Percentiles rank a stretch among this genome's conserved stretches.
Evolutionary conservation across 2,113 vertebrate genomes (phyloP).

Genomic region (Anser brachyrhynchus): DNA sequence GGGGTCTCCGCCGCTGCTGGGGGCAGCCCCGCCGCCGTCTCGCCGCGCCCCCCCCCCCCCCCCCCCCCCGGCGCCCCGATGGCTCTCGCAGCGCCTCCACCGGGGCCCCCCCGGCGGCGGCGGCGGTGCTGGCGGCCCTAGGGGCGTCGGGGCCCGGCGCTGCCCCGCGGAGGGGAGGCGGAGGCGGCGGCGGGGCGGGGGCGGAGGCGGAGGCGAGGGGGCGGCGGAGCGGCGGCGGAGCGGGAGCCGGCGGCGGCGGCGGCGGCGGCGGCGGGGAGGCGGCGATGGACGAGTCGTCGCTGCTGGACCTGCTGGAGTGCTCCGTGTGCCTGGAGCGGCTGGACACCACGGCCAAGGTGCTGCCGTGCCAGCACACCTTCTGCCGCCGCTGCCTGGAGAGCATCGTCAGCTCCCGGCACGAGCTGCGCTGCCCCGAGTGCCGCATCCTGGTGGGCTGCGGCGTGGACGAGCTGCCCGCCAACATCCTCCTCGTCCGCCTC

Average conservation of each 20-base stretch:
- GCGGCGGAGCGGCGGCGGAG: background rate
- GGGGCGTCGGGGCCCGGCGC: background rate
- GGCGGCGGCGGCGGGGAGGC: background rate
- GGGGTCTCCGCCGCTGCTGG: too few relatives aligned
- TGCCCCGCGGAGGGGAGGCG: slow-evolving; percentile 19
- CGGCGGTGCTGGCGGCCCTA: background rate
- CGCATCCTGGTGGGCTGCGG: slow-evolving; percentile 94
- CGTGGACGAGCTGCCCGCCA: slow-evolving; percentile 93
- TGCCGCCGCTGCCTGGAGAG: slow-evolving; percentile 95
- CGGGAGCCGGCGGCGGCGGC: background rate
- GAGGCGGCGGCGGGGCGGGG: slow-evolving; percentile 12
- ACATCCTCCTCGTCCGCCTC: slow-evolving; percentile 91
- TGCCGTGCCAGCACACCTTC: slow-evolving; percentile 97
- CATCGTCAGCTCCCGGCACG: slow-evolving; percentile 92
- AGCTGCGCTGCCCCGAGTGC: slow-evolving; percentile 95
- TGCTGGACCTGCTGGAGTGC: slow-evolving; percentile 94
- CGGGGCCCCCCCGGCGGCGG: background rate
- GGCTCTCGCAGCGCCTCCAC: background rate
- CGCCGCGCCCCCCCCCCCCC: background rate
- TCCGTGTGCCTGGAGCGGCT: slow-evolving; percentile 95
- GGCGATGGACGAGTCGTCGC: slow-evolving; percentile 94
- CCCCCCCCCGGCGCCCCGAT: background rate
- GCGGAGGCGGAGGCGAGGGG: slow-evolving; percentile 11
- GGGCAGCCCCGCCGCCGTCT: too few relatives aligned
- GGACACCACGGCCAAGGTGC: slow-evolving; percentile 93